Evolutionary conservation across 2,113 vertebrate species (phyloP), one percentile per base, ranked within the genome.

Genomic region (Lipophrys pholis): DNA sequence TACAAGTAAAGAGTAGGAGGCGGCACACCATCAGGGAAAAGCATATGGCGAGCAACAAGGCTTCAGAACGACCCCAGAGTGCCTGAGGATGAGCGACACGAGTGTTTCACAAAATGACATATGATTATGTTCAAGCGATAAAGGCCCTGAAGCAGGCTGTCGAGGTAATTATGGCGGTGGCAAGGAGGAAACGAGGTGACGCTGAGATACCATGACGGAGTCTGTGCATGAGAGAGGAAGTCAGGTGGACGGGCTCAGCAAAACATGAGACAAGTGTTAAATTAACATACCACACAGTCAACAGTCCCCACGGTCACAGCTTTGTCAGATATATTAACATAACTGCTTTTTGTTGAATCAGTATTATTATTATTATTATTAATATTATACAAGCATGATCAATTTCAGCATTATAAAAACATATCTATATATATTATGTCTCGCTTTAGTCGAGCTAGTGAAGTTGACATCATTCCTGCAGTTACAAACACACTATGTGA

Each of bases 101-200:
- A 9, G 17, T 10, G 7, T 15, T 39, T 21, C 16, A 42, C 55
- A 67, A 53, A 62, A 17, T 50, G n/a, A 42, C 53, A 64, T 53
- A 58, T 43, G 56, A 39, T 48, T 38, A 11, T 5, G 16, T 46
- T 78, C 12, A 57, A 59, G 17, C 11, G 38, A 21, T 12, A 55
- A 53, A 64, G 42, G 21, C 42, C 53, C 49, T 16, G 14, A 42
- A 16, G 56, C 39, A 11, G 46, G 21, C 21, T 30, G 2, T 35
- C 60, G 36, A 30, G 11, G 42, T 42, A 59, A 43, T 72, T 50
- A 36, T 43, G 42, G 53, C 1, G 11, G 42, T 57, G 60, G 15
- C 55, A 67, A 35, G 11, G 30, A 59, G 61, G 54, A 71, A 39
- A 53, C 57, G 5, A 57, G 36, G 38, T 15, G 12, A 53, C 36